These are phyloP conservation scores for Amia ocellicauda DNA, from an alignment of 2,113 vertebrate genomes.

Conservation along the genomic window DNA sequence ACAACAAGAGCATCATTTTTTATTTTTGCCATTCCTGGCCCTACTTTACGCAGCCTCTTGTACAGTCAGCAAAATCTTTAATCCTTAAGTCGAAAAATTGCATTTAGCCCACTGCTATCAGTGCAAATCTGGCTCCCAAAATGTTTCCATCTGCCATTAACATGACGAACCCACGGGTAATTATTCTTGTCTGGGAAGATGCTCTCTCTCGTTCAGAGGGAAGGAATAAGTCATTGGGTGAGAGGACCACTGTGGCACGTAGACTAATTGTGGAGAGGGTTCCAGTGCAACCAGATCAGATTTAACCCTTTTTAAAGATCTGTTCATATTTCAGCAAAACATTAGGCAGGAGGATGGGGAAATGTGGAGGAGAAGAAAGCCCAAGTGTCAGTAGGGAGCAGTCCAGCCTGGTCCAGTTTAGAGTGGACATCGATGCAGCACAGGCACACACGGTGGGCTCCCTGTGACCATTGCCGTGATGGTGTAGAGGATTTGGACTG, in stretches of 20 bases:
- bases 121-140: conserved; percentile 4
- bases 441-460: no score
- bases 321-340: no score
- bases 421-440: no score
- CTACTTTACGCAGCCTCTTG: conserved; percentile 27
- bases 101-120: neutral
- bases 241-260: conserved; percentile 12
- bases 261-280: conserved; percentile 10
- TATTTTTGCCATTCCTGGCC: conserved; percentile 44
- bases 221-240: neutral
- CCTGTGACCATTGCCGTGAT: no score
- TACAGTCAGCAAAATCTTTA: conserved; percentile 40
- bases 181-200: conserved; percentile 8
- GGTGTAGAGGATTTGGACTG: no score
- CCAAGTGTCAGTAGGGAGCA: no score
- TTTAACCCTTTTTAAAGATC: no score
- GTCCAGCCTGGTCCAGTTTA: no score
- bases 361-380: no score
- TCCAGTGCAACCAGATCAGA: neutral
- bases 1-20: conserved; percentile 39
- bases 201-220: neutral
- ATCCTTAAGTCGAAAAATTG: neutral
- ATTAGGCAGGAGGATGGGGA: neutral
- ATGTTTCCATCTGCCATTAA: conserved; percentile 14
- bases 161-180: neutral